Evolutionary conservation across 30 jellyfish, hydroid and myxozoan genomes (phyloP).

Genomic region (Turritopsis dohrnii): DNA sequence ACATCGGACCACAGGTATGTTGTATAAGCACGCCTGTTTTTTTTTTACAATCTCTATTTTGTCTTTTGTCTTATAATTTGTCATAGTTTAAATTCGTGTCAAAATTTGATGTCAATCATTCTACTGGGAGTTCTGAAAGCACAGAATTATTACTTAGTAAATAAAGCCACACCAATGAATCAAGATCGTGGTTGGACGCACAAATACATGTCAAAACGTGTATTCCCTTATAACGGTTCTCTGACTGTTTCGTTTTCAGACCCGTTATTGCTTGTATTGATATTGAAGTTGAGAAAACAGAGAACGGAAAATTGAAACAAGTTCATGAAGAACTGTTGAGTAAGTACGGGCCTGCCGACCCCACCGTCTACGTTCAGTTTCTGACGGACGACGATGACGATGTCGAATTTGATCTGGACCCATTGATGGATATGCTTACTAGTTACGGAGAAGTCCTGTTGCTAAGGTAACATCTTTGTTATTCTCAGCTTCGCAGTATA

Average conservation of each 20-base stretch:
- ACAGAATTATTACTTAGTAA: too few species aligned
- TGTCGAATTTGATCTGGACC: constrained; percentile 57
- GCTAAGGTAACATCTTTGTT: constrained; percentile 93
- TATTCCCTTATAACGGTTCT: background rate
- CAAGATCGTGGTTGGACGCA: too few species aligned
- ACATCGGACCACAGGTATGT: constrained; percentile 98
- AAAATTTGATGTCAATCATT: too few species aligned
- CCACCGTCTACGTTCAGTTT: constrained; percentile 60
- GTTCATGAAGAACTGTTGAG: constrained; percentile 56
- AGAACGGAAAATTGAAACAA: constrained; percentile 37
- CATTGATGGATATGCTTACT: constrained; percentile 46
- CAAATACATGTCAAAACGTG: too few species aligned
- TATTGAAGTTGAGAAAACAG: constrained; percentile 65
- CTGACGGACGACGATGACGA: constrained; percentile 56
- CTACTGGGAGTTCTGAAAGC: too few species aligned
- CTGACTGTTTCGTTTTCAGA: constrained; percentile 25
- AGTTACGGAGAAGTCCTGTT: constrained; percentile 67
- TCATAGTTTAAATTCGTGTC: too few species aligned
- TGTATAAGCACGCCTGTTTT: background rate
- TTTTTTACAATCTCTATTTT: background rate
- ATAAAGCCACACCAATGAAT: too few species aligned
- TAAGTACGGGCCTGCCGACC: constrained; percentile 89
- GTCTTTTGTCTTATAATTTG: too few species aligned
- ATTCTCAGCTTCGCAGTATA: background rate
- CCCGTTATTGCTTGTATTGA: constrained; percentile 92